These are phyloP conservation scores for Archaeoteleia sp. DNA, from an alignment of 2,888 invertebrate species.

Conservation along the genomic window DNA sequence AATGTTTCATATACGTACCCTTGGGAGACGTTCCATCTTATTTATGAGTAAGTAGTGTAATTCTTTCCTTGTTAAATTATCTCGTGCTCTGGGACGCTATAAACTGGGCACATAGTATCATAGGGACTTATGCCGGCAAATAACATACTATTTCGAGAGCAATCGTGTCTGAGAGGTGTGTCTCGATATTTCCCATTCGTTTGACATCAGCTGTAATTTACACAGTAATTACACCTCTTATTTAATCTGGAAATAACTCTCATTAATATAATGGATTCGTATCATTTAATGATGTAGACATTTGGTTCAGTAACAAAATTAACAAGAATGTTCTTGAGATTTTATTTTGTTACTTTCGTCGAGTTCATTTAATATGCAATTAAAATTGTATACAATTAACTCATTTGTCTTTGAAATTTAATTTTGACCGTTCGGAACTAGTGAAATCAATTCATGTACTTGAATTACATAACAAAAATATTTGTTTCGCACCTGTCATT, in stretches of 20 bases:
- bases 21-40: slow-evolving; percentile 18
- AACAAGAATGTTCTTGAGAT: no score
- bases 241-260: not conserved
- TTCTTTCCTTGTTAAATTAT: slow-evolving; percentile 27
- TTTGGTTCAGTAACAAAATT: no score
- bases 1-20: slow-evolving; percentile 12
- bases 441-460: no score
- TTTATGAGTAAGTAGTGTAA: slow-evolving; percentile 32
- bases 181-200: not conserved
- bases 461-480: no score
- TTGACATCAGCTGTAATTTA: not conserved
- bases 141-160: slow-evolving; percentile 8
- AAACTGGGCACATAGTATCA: slow-evolving; percentile 8
- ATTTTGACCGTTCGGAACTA: no score
- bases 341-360: no score
- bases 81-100: slow-evolving; percentile 8
- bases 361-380: no score
- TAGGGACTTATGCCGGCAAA: not conserved
- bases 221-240: not conserved
- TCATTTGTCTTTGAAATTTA: no score
- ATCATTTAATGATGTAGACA: no score
- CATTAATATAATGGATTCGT: no score
- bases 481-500: no score
- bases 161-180: slow-evolving; percentile 8
- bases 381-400: no score